These are phyloP conservation scores for Clinocottus analis DNA, from an alignment of 2,113 vertebrate species.

Conservation along the genomic window DNA sequence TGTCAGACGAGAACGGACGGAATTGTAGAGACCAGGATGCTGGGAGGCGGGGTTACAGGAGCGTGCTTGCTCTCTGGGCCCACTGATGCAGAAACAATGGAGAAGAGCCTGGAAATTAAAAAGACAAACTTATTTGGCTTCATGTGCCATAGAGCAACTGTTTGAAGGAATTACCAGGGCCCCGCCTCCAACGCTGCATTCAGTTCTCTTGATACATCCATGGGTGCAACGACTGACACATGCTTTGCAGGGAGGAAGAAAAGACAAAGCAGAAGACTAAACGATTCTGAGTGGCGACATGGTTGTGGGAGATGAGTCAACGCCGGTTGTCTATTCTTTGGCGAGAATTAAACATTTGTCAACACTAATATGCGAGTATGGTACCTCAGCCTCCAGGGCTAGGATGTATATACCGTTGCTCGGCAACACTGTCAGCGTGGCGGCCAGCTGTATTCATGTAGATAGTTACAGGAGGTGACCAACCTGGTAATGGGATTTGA, in stretches of 20 bases:
- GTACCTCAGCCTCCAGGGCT: background rate
- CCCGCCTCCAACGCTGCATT: background rate
- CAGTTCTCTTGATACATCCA: background rate
- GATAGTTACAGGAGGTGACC: background rate
- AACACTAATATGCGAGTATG: background rate
- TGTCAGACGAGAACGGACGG: background rate
- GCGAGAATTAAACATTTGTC: background rate
- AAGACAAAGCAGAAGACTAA: background rate
- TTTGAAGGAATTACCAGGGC: background rate
- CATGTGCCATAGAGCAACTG: background rate
- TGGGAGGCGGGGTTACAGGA: background rate
- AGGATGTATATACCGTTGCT: background rate
- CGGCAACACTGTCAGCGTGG: background rate
- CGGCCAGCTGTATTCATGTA: background rate
- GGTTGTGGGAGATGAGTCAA: background rate
- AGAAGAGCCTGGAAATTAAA: background rate
- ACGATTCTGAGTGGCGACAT: background rate
- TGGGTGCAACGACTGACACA: background rate
- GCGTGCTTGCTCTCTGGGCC: background rate
- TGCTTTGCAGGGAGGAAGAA: background rate
- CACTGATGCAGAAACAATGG: background rate
- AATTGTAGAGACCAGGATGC: background rate
- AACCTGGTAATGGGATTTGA: background rate
- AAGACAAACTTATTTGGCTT: slow-evolving; percentile 43
- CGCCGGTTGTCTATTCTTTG: background rate